Evolutionary conservation across 2,113 vertebrate genomes (phyloP).

Genomic region (Telmatochromis sp.): DNA sequence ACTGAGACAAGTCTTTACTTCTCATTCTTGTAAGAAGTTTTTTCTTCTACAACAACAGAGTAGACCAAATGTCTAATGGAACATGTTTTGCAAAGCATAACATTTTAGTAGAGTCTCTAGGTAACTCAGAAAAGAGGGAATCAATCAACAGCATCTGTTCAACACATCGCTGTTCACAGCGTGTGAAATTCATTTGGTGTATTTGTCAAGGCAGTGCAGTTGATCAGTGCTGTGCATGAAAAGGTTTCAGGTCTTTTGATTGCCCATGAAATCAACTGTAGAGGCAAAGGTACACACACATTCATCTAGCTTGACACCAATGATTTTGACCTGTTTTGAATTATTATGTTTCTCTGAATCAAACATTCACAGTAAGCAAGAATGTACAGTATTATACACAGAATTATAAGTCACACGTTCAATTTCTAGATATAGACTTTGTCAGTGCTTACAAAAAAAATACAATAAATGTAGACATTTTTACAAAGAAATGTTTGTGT

Average conservation of each 20-base stretch:
- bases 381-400: background rate
- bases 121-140: background rate
- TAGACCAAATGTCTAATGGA: conserved; percentile 35
- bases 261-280: background rate
- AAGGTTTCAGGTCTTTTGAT: background rate
- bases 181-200: background rate
- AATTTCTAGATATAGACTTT: background rate
- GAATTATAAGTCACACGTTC: background rate
- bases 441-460: background rate
- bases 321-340: background rate
- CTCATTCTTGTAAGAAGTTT: background rate
- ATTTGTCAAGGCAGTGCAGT: background rate
- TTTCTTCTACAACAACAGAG: background rate
- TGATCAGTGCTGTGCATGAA: background rate
- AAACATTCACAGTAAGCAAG: background rate
- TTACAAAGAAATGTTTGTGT: background rate
- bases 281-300: background rate
- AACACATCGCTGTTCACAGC: background rate
- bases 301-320: background rate
- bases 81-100: background rate
- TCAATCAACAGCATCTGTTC: background rate
- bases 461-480: background rate
- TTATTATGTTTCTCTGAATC: background rate
- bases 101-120: background rate
- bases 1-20: background rate